Base-by-base conservation (phyloP, 2,888 invertebrate genomes). In the Brenthis hecate region DNA sequence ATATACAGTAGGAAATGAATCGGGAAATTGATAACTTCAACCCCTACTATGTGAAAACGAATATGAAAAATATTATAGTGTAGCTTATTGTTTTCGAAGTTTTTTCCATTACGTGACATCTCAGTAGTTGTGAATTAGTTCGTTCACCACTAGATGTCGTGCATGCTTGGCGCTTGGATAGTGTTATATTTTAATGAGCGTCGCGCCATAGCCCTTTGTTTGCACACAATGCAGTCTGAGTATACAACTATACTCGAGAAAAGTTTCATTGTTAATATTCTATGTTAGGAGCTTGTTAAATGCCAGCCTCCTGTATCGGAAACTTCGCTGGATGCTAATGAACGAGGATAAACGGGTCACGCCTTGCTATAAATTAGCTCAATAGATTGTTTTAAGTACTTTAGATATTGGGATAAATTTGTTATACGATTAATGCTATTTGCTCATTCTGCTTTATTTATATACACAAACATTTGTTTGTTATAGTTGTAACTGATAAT, bases 191-290 rank as follows among this genome's bases (percentile, higher is more conserved):
- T 78, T 84, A 83, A 86, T 85, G 83, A 84, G 80, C 73, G 76
- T 71, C 76, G 80, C 76, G 77, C 75, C 74, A 68, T 75, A 73
- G 68, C 72, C 80, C 76, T 79, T 86, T 88, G 85, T 87, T 81
- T 79, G 73, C 66, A 70, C 77, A 86, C 86, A 85, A 87, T 86
- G 76, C 78, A 75, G 83, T 81, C 81, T 82, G 79, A 74, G 81
- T 80, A 69, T 70, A 74, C 74, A 61, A 78, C 77, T 67, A 78
- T 70, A 71, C 72, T 74, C 66, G 75, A 77, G 77, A 75, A 74
- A 82, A 82, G 82, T 85, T 82, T 76, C 75, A 76, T 76, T 79
- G 79, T 81, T 79, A 80, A 79, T 78, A 77, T 77, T 75, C 79
- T 74, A 72, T 76, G 79, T 80, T 75, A 73, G 73, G 68, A 61